Conservation (phyloP, 1,140 invertebrate species). For the Hirudo medicinalis region DNA sequence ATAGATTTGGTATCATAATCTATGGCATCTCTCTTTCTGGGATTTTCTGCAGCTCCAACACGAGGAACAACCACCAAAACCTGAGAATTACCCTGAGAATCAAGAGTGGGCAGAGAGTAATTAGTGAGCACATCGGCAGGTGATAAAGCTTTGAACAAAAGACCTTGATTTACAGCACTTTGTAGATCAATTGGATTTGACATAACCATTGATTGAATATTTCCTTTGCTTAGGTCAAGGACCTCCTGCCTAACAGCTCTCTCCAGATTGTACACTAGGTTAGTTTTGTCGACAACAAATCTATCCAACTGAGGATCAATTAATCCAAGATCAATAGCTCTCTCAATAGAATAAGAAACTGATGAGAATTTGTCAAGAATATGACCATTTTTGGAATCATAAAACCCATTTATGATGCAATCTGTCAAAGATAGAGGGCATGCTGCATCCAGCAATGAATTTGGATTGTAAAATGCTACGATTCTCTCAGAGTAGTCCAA, state of each 20-base stretch:
- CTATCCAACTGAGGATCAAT: constrained; percentile 2
- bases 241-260: not conserved
- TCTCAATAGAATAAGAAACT: not conserved
- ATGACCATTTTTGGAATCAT: not conserved
- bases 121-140: not conserved
- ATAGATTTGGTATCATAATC: constrained; percentile 4
- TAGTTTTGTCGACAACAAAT: not conserved
- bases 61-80: constrained; percentile 2
- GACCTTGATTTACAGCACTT: not conserved
- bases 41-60: constrained; percentile 5
- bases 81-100: constrained; percentile 1
- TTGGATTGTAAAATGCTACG: constrained; percentile 8
- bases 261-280: not conserved
- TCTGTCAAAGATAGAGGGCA: constrained; percentile 2
- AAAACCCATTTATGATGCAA: not conserved
- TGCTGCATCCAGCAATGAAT: constrained; percentile 6
- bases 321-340: not conserved
- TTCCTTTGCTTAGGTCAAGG: not conserved
- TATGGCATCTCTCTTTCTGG: not conserved
- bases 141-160: constrained; percentile 4
- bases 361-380: not conserved
- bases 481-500: not conserved
- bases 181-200: not conserved
- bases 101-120: constrained; percentile 1
- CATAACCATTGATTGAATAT: not conserved